phyloP scores from a whole-genome alignment of 2,888 invertebrate genomes.

The Pheosia gnoma region DNA sequence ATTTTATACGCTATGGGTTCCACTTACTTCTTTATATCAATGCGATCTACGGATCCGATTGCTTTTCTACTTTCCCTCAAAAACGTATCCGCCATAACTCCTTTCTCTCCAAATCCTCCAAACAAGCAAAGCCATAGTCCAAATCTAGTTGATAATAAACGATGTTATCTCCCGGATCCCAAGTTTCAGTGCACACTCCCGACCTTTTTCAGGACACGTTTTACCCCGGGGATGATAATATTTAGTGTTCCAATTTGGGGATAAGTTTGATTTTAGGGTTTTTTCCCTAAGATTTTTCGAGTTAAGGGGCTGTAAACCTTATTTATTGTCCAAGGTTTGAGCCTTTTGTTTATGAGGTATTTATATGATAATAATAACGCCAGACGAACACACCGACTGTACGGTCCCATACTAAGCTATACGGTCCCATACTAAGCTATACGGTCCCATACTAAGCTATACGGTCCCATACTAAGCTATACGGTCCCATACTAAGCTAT shows the following conservation, averaged over 20 bases:
- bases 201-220: constrained; percentile 36
- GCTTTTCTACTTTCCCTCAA: too few relatives aligned
- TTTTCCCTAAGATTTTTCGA: constrained; percentile 27
- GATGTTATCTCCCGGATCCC: constrained; percentile 37
- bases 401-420: too few relatives aligned
- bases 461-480: too few relatives aligned
- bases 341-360: background rate
- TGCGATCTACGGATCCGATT: too few relatives aligned
- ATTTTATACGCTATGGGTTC: too few relatives aligned
- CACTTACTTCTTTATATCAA: too few relatives aligned
- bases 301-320: constrained; percentile 15
- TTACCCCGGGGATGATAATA: constrained; percentile 40
- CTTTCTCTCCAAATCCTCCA: constrained; percentile 7
- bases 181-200: constrained; percentile 24
- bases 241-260: constrained; percentile 43
- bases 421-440: too few relatives aligned
- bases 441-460: too few relatives aligned
- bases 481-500: too few relatives aligned
- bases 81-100: too few relatives aligned
- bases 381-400: too few relatives aligned
- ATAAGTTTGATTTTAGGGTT: constrained; percentile 41
- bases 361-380: too few relatives aligned
- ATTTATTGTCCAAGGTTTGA: constrained; percentile 8
- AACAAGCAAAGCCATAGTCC: constrained; percentile 13
- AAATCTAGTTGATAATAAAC: constrained; percentile 37